phyloP scores from a whole-genome alignment of 2,113 vertebrate species.

The Brachyistius frenatus region DNA sequence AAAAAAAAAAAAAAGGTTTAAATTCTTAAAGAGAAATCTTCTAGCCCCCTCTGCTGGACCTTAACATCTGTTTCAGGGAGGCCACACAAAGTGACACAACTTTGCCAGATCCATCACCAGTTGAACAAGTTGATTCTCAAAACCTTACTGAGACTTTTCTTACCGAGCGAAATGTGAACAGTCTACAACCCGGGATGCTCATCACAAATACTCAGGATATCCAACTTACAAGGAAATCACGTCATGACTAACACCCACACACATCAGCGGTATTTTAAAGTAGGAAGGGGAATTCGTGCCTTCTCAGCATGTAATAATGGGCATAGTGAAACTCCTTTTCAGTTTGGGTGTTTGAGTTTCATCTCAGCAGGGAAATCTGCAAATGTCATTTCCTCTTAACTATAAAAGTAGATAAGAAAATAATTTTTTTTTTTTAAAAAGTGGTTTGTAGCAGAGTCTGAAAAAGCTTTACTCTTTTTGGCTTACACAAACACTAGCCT shows the following conservation, averaged over 20 bases:
- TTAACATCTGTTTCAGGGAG: constrained; percentile 1
- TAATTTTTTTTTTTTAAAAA: no score
- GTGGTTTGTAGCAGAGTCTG: not conserved
- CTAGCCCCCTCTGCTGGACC: constrained; percentile 74
- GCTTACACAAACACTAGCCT: not conserved
- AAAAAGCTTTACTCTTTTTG: not conserved
- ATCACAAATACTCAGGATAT: not conserved
- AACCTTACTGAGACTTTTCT: not conserved
- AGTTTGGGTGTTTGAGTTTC: not conserved
- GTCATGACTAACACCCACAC: not conserved
- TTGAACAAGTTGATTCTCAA: not conserved
- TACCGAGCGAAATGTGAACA: not conserved
- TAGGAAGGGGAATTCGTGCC: not conserved
- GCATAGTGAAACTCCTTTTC: not conserved
- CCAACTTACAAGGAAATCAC: constrained; percentile 1
- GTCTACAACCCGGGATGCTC: not conserved
- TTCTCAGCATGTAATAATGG: not conserved
- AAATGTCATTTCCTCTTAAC: constrained; percentile 20
- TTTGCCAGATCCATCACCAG: not conserved
- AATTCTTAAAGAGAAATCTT: constrained; percentile 44
- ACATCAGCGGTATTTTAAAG: not conserved
- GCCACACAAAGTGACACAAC: not conserved
- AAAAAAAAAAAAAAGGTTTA: not conserved
- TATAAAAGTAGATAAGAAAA: not conserved
- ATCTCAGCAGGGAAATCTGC: not conserved